phyloP scores from a whole-genome alignment of 2,113 vertebrate species.

The Apistogramma diplotaenia region DNA sequence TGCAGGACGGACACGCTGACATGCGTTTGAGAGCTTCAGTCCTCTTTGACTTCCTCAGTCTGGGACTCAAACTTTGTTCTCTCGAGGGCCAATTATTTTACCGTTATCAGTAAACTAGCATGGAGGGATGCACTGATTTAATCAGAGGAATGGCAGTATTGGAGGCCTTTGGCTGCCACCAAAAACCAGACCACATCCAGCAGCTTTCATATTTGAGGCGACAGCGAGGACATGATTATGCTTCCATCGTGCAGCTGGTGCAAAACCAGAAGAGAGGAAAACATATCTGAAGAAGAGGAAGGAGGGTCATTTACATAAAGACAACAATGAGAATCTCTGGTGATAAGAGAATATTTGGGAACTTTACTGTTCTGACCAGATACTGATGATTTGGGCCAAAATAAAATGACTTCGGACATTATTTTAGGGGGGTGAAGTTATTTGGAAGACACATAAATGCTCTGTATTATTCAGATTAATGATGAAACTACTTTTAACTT shows the following conservation, averaged over 20 bases:
- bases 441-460: too few relatives aligned
- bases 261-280: not conserved
- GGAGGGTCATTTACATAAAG: not conserved
- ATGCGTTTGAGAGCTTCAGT: not conserved
- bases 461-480: too few relatives aligned
- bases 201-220: not conserved
- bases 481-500: too few relatives aligned
- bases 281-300: not conserved
- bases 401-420: too few relatives aligned
- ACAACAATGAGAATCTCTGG: not conserved
- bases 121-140: not conserved
- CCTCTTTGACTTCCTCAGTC: not conserved
- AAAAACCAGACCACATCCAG: not conserved
- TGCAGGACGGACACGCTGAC: not conserved
- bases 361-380: too few relatives aligned
- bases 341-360: not conserved
- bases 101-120: not conserved
- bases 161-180: not conserved
- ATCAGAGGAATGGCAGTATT: not conserved
- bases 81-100: not conserved
- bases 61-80: not conserved
- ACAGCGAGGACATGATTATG: too few relatives aligned
- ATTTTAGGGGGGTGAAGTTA: too few relatives aligned
- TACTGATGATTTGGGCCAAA: too few relatives aligned
- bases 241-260: not conserved